Percentiles rank a stretch among this genome's conserved stretches.
These are phyloP conservation scores for Elgaria multicarinata DNA, from an alignment of 2,113 vertebrate genomes.

Conservation along the genomic window DNA sequence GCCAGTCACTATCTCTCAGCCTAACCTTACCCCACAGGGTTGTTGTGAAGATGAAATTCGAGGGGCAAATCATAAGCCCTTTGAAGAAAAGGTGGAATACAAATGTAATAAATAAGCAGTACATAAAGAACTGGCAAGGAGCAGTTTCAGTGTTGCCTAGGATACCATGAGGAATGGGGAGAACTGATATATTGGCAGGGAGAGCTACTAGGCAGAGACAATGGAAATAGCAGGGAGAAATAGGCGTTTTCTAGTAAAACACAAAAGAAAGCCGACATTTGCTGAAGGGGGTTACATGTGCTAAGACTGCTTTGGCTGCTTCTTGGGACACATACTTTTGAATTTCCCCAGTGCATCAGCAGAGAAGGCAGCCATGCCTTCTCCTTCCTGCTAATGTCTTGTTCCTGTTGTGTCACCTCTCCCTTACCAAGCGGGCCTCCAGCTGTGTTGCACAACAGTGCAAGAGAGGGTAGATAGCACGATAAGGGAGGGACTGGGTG, in stretches of 20 bases:
- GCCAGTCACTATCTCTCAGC: too few relatives aligned
- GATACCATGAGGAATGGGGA: neutral
- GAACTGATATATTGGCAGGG: neutral
- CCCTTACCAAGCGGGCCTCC: too few relatives aligned
- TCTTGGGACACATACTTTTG: neutral
- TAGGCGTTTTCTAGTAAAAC: neutral
- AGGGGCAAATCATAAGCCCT: too few relatives aligned
- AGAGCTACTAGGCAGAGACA: too few relatives aligned
- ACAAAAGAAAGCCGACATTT: neutral
- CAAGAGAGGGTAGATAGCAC: neutral
- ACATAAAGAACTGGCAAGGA: neutral
- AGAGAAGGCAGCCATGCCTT: neutral
- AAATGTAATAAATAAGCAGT: too few relatives aligned
- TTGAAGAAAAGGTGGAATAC: too few relatives aligned
- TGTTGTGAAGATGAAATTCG: too few relatives aligned
- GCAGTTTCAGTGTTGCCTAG: neutral
- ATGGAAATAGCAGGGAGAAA: neutral
- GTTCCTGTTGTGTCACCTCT: neutral
- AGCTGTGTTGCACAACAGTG: neutral
- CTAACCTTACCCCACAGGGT: too few relatives aligned
- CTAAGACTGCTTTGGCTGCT: neutral
- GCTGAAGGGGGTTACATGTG: neutral
- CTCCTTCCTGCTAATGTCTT: neutral
- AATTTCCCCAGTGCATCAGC: neutral
- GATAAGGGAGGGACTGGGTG: neutral